Percentiles rank a stretch among this genome's conserved stretches.
Conservation (phyloP, 2,113 vertebrate species). For the Agapornis roseicollis region DNA sequence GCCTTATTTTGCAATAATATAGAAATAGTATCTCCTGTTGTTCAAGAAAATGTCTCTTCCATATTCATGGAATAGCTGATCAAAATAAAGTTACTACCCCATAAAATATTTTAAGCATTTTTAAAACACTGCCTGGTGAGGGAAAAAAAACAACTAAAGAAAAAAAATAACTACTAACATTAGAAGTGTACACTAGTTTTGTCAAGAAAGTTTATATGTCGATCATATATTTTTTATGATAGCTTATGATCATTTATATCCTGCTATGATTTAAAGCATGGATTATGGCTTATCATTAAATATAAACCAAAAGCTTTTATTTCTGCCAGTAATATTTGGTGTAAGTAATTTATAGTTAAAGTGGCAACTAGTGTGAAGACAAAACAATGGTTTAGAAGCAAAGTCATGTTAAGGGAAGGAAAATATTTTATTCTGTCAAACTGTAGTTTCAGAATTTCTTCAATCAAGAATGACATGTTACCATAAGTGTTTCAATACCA, state of each 20-base stretch:
- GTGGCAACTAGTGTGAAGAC: not conserved
- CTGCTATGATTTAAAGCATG: not conserved
- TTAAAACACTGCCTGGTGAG: not conserved
- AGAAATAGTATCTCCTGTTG: not conserved
- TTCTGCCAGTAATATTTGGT: not conserved
- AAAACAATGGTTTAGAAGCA: not conserved
- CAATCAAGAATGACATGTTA: not conserved
- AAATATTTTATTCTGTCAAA: not conserved
- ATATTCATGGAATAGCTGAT: not conserved
- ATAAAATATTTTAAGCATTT: not conserved
- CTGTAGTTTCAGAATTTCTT: not conserved
- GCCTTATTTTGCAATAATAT: not conserved
- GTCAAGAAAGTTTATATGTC: not conserved
- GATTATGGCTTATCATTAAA: not conserved
- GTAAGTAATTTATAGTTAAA: not conserved
- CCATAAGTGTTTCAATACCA: not conserved
- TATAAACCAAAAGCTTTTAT: not conserved
- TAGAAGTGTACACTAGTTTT: not conserved
- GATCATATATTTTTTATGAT: not conserved
- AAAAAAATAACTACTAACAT: not conserved
- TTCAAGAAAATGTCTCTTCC: not conserved
- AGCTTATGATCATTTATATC: not conserved
- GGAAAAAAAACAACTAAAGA: not conserved
- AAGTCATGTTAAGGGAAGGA: not conserved
- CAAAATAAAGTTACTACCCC: not conserved